Evolutionary conservation across 2,888 invertebrate species (phyloP), one percentile per base, ranked within the genome.

Genomic region (Scrobipalpa costella): DNA sequence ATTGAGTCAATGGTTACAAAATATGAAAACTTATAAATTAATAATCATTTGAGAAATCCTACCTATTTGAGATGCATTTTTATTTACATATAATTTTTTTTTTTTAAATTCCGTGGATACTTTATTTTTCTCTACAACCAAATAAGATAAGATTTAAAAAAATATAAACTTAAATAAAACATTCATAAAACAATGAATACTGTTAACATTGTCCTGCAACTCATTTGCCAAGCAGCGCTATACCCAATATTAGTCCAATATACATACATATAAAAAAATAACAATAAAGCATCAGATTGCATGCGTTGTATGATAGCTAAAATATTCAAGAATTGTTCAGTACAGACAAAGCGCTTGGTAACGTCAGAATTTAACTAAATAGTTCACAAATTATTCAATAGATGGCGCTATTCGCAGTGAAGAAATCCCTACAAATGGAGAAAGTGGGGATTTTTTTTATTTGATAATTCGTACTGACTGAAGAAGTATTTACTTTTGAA

Each of bases 21-120:
- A 5, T 15, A 44, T 44, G 44, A n/a, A n/a, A 15, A n/a, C n/a
- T n/a, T n/a, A n/a, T n/a, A 44, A 40, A 50, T 17, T 8, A 27
- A 13, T 8, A 40, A 52, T 38, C 21, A 52, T 27, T 33, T 44
- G 57, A 19, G 50, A 60, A 36, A 61, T 57, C 64, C 61, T 57
- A 64, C 49, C 55, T 61, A 38, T 49, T 57, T 19, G 52, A 44
- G 44, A 44, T 44, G 44, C 44, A 44, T 44, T 55, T 44, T 55
- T 19, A 40, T 33, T 55, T n/a, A n/a, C n/a, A n/a, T n/a, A n/a
- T n/a, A n/a, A n/a, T n/a, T n/a, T n/a, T n/a, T n/a, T n/a, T n/a
- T n/a, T n/a, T 55, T 19, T 15, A 21, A 19, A 52, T 52, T 52
- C 9, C 17, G 15, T 1, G 2, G 21, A 17, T 17, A n/a, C 21